These are phyloP conservation scores for Mechanitis messenoides DNA, from an alignment of 2,888 invertebrate species.

Conservation along the genomic window DNA sequence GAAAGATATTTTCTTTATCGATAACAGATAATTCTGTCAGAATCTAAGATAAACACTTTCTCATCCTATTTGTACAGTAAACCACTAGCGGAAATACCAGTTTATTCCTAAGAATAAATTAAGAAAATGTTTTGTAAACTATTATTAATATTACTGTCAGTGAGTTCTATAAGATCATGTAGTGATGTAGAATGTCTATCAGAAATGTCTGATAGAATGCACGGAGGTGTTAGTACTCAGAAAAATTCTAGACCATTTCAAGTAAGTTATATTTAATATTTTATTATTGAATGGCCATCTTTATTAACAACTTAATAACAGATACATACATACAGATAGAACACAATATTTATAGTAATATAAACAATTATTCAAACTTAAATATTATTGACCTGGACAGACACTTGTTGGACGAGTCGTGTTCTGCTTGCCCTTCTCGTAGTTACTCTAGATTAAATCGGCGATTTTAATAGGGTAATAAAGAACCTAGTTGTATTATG, in stretches of 20 bases:
- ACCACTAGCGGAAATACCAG: neutral
- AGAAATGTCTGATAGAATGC: slow-evolving; percentile 41
- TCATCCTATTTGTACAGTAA: slow-evolving; percentile 24
- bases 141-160: slow-evolving; percentile 38
- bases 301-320: too few relatives aligned
- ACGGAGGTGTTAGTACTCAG: slow-evolving; percentile 47
- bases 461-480: too few relatives aligned
- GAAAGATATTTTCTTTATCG: slow-evolving; percentile 24
- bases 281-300: too few relatives aligned
- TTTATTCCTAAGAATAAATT: neutral
- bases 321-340: too few relatives aligned
- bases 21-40: slow-evolving; percentile 27
- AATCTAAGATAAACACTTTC: slow-evolving; percentile 32
- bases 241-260: slow-evolving; percentile 60
- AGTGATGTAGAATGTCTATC: slow-evolving; percentile 13
- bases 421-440: too few relatives aligned
- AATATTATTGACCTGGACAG: too few relatives aligned
- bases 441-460: too few relatives aligned
- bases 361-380: too few relatives aligned
- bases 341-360: too few relatives aligned
- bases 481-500: too few relatives aligned
- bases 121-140: slow-evolving; percentile 40
- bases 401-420: too few relatives aligned
- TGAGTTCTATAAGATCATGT: slow-evolving; percentile 26
- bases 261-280: slow-evolving; percentile 37